Percentiles rank a stretch among this genome's conserved stretches.
phyloP scores from a whole-genome alignment of 1,140 invertebrate species.

The Camponotus floridanus region DNA sequence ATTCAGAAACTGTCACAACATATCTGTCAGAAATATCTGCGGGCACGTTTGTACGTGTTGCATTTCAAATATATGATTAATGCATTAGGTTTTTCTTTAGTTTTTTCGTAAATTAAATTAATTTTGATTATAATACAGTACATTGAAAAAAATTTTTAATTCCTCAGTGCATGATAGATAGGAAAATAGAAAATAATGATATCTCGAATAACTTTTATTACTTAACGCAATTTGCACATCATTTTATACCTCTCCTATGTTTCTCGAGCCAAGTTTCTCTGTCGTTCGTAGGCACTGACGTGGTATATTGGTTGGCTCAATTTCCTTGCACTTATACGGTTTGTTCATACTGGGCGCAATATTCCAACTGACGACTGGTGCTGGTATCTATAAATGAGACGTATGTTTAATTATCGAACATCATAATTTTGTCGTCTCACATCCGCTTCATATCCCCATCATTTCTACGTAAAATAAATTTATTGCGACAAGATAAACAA shows the following conservation, averaged over 20 bases:
- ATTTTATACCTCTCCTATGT: conserved; percentile 90
- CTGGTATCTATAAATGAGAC: conserved; percentile 84
- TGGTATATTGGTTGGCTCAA: conserved; percentile 89
- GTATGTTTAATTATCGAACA: neutral
- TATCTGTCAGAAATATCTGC: conserved; percentile 6
- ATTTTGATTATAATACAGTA: neutral
- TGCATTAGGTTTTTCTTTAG: neutral
- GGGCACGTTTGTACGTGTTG: neutral
- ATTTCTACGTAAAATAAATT: conserved; percentile 2
- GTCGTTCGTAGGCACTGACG: conserved; percentile 89
- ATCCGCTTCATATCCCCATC: too few relatives aligned
- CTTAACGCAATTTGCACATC: neutral
- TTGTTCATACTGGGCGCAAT: conserved; percentile 89
- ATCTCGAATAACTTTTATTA: neutral
- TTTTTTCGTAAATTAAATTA: neutral
- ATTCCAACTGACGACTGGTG: conserved; percentile 88
- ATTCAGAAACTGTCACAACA: conserved; percentile 1
- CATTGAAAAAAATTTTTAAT: neutral
- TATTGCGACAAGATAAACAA: neutral
- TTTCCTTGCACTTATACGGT: conserved; percentile 88
- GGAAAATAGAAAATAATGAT: neutral
- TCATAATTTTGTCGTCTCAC: neutral
- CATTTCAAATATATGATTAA: neutral
- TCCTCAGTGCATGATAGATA: neutral
- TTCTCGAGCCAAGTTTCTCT: conserved; percentile 91